Percentiles rank a stretch among this genome's conserved stretches.
Conservation (phyloP, 2,797 vertebrate species). For the Spatula versicolor region DNA sequence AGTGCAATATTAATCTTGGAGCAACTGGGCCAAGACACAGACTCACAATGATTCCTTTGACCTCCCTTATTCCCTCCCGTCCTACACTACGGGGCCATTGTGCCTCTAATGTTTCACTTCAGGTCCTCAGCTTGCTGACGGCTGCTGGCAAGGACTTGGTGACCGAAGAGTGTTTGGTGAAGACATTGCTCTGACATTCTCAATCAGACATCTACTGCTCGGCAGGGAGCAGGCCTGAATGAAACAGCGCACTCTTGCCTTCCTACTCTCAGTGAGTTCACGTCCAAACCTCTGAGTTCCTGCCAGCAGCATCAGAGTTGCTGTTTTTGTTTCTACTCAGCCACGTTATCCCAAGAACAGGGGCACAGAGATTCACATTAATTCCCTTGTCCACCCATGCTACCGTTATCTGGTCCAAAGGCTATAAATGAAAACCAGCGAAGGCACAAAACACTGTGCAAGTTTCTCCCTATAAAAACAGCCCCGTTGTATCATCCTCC, state of each 20-base stretch:
- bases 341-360: constrained; percentile 35
- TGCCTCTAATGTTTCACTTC: not conserved
- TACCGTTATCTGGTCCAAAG: not conserved
- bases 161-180: not conserved
- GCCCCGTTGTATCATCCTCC: not conserved
- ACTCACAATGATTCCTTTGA: not conserved
- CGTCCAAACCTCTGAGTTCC: constrained; percentile 39
- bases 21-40: not conserved
- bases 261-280: constrained; percentile 56
- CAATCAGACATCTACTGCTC: constrained; percentile 26
- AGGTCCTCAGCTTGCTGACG: not conserved
- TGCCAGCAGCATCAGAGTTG: constrained; percentile 54
- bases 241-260: constrained; percentile 47
- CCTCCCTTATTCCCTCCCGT: not conserved
- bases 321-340: constrained; percentile 52
- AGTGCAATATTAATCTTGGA: not conserved
- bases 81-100: not conserved
- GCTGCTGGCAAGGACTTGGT: not conserved
- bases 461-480: not conserved
- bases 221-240: constrained; percentile 41
- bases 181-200: not conserved
- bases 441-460: not conserved
- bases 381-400: constrained; percentile 24
- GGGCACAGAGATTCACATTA: constrained; percentile 33
- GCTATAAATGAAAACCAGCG: not conserved